Percentiles rank a stretch among this genome's conserved stretches.
Evolutionary conservation across 2,888 invertebrate species (phyloP).

Genomic region (Epinotia bilunana): DNA sequence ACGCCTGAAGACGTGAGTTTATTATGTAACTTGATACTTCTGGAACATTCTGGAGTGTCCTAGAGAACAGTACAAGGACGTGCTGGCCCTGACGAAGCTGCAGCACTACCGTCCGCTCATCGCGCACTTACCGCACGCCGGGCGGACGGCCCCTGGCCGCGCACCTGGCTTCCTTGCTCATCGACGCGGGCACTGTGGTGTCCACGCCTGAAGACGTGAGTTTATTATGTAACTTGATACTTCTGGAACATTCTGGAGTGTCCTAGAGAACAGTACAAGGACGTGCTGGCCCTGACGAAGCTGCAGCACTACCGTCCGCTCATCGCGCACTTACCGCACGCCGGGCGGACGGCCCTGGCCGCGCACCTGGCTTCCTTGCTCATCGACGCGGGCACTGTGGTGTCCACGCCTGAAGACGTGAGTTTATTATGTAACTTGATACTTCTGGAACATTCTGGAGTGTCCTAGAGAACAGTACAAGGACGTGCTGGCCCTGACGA

Average conservation of each 20-base stretch:
- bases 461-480: too few species aligned
- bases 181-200: conserved; percentile 87
- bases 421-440: background rate
- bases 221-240: too few species aligned
- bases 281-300: conserved; percentile 93
- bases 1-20: background rate
- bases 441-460: too few species aligned
- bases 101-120: too few species aligned
- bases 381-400: conserved; percentile 88
- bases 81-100: too few species aligned
- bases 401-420: background rate
- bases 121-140: too few species aligned
- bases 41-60: too few species aligned
- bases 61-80: too few species aligned
- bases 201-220: background rate
- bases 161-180: conserved; percentile 94
- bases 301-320: conserved; percentile 90
- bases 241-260: too few species aligned
- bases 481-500: too few species aligned
- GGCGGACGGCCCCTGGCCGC: conserved; percentile 92
- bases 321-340: conserved; percentile 91
- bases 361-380: conserved; percentile 95
- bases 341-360: conserved; percentile 81
- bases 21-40: too few species aligned
- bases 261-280: conserved; percentile 92